phyloP scores from a whole-genome alignment of 2,797 vertebrate genomes.

The Nannoperca australis region DNA sequence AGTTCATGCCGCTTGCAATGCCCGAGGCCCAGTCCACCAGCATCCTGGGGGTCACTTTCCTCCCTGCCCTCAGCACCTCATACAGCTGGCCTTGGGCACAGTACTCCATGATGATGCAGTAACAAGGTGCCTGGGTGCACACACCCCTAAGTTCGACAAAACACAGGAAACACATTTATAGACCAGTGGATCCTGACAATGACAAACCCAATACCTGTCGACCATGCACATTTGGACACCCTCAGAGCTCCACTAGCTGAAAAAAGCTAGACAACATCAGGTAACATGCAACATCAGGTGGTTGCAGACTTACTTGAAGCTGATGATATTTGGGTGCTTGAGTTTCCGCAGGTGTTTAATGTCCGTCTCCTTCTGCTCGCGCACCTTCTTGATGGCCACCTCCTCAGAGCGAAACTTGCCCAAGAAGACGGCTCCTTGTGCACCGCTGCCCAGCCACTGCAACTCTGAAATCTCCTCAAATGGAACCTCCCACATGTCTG shows the following conservation, averaged over 20 bases:
- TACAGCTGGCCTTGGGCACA: constrained; percentile 98
- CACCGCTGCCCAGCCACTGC: constrained; percentile 98
- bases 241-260: neutral
- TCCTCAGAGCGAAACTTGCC: constrained; percentile 96
- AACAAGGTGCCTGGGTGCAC: constrained; percentile 98
- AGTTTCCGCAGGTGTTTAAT: constrained; percentile 97
- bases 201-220: neutral
- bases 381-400: constrained; percentile 99
- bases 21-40: constrained; percentile 98
- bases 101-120: constrained; percentile 99
- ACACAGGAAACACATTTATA: constrained; percentile 13
- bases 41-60: constrained; percentile 93
- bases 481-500: constrained; percentile 98
- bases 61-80: constrained; percentile 94
- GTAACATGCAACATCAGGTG: neutral
- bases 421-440: constrained; percentile 97
- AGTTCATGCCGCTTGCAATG: constrained; percentile 99
- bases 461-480: constrained; percentile 99
- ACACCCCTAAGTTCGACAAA: constrained; percentile 88
- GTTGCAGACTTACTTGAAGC: constrained; percentile 91
- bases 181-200: neutral
- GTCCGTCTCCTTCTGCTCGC: constrained; percentile 98
- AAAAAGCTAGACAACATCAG: neutral
- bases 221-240: neutral
- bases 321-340: constrained; percentile 98